phyloP scores from a whole-genome alignment of 2,797 vertebrate genomes.

The Paratrypauchen microcephalus region DNA sequence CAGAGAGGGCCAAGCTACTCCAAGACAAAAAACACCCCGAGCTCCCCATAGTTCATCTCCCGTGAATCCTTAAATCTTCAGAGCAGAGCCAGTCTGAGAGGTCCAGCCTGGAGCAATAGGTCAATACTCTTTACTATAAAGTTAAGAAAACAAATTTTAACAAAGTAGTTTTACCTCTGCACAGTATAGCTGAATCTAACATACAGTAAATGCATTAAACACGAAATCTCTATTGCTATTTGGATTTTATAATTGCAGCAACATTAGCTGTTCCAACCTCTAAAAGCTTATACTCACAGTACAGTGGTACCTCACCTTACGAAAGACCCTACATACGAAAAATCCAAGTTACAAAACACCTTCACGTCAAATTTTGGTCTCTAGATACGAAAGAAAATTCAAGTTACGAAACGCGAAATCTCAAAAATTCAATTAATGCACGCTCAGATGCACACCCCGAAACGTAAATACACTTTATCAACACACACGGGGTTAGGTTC shows the following conservation, averaged over 20 bases:
- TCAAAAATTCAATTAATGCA: no score
- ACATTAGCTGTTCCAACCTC: not conserved
- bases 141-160: not conserved
- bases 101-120: not conserved
- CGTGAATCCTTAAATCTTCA: not conserved
- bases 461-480: no score
- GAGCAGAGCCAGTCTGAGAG: not conserved
- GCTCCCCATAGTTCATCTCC: not conserved
- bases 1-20: conserved; percentile 6
- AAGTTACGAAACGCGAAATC: no score
- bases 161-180: not conserved
- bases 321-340: no score
- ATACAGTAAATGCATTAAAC: not conserved
- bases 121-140: not conserved
- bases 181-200: not conserved
- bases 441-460: no score
- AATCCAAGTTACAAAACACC: no score
- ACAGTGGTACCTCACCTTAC: no score
- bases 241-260: not conserved
- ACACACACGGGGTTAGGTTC: no score
- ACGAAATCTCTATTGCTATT: not conserved
- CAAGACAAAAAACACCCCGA: not conserved
- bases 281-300: not conserved
- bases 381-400: no score
- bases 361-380: no score